Evolutionary conservation across 2,113 vertebrate genomes (phyloP), one percentile per base, ranked within the genome.

Genomic region (Chlamydotis undulata): DNA sequence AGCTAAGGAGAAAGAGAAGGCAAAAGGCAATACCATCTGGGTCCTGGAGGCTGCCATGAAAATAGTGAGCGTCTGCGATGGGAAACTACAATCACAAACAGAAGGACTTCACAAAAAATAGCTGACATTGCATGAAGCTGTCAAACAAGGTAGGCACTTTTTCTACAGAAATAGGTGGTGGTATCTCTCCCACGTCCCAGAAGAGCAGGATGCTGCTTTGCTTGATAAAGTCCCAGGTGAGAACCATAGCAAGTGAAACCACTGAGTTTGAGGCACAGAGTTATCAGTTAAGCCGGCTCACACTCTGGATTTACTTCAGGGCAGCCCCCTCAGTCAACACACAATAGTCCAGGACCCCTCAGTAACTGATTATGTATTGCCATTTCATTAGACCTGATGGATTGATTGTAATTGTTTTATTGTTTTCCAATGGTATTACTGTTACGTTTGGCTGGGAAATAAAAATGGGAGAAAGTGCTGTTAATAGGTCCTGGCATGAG

Each of bases 381-480:
- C 39, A 53, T 87, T 85, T 93, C 70, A 49, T 79, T 69, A 64
- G n/a, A 79, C 39, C 24, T 49, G 53, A 83, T 65, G 53, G 50
- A 79, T 28, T 87, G 55, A 89, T 28, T 67, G 12, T 37, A 91
- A 87, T 65, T 73, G 52, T 75, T 87, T 59, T 76, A 81, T 52
- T 50, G 49, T 82, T 96, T 93, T 86, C 60, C 80, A 78, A 29
- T 16, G 29, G 25, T 70, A 76, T 60, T 84, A 60, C 14, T 79
- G 15, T 73, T 87, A 33, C 41, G 22, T 93, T 96, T 96, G 80
- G 80, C 81, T 64, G 12, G 29, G 81, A 94, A 67, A 86, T 74
- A 81, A 95, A 89, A 84, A 91, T 19, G 45, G 69, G 74, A 76
- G 49, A 89, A 91, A 79, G 60, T 60, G 57, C 91, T 87, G 75